Percentiles rank a stretch among this genome's conserved stretches.
These are phyloP conservation scores for Papilio dardanus DNA, from an alignment of 1,140 invertebrate genomes.

Conservation along the genomic window DNA sequence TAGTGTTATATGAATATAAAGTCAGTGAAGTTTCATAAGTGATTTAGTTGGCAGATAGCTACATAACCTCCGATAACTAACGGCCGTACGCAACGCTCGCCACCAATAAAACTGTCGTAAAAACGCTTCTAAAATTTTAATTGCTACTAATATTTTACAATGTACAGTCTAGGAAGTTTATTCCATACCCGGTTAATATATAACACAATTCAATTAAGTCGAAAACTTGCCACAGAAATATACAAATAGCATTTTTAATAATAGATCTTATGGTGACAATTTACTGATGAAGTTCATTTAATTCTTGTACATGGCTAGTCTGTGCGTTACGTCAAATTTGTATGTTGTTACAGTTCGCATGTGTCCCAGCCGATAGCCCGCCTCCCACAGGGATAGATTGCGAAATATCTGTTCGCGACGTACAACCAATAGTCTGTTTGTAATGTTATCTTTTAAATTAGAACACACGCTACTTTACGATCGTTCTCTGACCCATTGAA, in stretches of 20 bases:
- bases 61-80: conserved; percentile 31
- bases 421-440: background rate
- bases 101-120: conserved; percentile 45
- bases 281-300: background rate
- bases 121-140: conserved; percentile 42
- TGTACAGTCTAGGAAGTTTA: background rate
- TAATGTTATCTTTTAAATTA: background rate
- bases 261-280: background rate
- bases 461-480: background rate
- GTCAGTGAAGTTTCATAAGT: conserved; percentile 9
- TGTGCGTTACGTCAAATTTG: conserved; percentile 1
- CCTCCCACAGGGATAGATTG: background rate
- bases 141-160: conserved; percentile 33
- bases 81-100: conserved; percentile 31
- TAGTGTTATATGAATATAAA: background rate
- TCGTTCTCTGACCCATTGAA: background rate
- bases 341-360: background rate
- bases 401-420: background rate
- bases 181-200: background rate
- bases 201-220: background rate
- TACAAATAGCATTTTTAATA: background rate
- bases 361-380: background rate
- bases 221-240: background rate
- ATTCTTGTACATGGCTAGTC: background rate
- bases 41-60: conserved; percentile 21